phyloP scores from a whole-genome alignment of 2,888 invertebrate species.

The Pollenia amentaria region DNA sequence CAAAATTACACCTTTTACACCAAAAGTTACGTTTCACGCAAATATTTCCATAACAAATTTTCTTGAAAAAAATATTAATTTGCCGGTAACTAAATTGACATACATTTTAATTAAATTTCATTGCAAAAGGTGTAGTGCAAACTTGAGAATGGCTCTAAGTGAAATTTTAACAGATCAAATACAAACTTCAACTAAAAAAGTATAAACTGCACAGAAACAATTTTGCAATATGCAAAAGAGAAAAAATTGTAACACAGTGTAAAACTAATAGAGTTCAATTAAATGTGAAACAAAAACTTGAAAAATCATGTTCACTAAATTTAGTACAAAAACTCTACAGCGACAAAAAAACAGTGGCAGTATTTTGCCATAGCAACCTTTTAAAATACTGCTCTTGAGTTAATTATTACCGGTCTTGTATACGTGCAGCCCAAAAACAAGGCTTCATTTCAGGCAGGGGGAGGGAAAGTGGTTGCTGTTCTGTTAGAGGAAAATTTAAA shows the following conservation, averaged over 20 bases:
- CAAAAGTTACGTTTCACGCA: too few relatives aligned
- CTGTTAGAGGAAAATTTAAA: slow-evolving; percentile 9
- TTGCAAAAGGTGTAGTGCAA: background rate
- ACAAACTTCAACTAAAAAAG: background rate
- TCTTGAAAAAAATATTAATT: background rate
- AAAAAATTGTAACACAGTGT: background rate
- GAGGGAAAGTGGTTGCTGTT: slow-evolving; percentile 6
- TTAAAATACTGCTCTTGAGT: slow-evolving; percentile 23
- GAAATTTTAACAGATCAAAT: background rate
- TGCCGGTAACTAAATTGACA: background rate
- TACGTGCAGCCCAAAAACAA: background rate
- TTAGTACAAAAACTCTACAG: slow-evolving; percentile 2
- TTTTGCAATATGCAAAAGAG: background rate
- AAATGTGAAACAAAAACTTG: background rate
- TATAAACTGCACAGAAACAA: background rate
- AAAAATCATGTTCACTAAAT: slow-evolving; percentile 5
- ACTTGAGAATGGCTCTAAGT: background rate
- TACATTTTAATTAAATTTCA: background rate
- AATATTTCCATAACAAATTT: too few relatives aligned
- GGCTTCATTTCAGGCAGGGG: background rate
- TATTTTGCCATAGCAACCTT: background rate
- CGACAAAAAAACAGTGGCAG: background rate
- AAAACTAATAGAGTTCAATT: background rate
- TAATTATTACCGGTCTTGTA: slow-evolving; percentile 44
- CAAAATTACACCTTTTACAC: too few relatives aligned